Evolutionary conservation across 2,888 invertebrate species (phyloP).

Genomic region (Nephrotoma appendiculata): DNA sequence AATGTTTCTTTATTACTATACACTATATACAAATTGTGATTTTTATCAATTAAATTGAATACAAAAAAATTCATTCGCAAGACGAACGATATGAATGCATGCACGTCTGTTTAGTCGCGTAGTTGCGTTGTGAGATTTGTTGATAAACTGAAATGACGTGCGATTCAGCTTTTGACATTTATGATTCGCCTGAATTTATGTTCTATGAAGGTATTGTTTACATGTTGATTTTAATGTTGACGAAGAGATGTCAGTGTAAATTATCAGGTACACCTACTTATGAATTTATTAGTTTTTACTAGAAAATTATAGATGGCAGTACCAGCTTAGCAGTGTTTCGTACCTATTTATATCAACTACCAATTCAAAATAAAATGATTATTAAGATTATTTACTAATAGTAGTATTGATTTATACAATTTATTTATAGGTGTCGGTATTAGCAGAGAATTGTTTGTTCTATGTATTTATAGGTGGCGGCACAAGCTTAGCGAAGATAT

Average conservation of each 20-base stretch:
- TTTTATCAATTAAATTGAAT: background rate
- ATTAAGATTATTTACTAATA: no score
- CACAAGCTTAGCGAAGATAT: no score
- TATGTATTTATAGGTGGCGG: no score
- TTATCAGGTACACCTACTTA: no score
- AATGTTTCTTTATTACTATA: background rate
- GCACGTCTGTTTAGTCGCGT: background rate
- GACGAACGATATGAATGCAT: background rate
- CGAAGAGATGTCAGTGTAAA: background rate
- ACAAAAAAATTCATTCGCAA: background rate
- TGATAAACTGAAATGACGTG: background rate
- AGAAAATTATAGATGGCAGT: background rate
- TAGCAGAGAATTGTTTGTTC: no score
- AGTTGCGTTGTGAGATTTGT: background rate
- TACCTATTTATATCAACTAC: no score
- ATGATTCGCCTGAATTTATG: background rate
- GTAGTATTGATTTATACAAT: no score
- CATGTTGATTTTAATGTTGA: background rate
- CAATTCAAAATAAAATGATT: no score
- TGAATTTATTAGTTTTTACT: background rate
- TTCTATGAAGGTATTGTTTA: background rate
- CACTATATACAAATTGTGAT: background rate
- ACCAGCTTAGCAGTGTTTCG: background rate
- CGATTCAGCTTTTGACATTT: background rate
- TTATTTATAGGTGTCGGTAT: no score